Percentiles rank a stretch among this genome's conserved stretches.
Evolutionary conservation across 2,888 invertebrate genomes (phyloP).

Genomic region (Drepana falcataria): DNA sequence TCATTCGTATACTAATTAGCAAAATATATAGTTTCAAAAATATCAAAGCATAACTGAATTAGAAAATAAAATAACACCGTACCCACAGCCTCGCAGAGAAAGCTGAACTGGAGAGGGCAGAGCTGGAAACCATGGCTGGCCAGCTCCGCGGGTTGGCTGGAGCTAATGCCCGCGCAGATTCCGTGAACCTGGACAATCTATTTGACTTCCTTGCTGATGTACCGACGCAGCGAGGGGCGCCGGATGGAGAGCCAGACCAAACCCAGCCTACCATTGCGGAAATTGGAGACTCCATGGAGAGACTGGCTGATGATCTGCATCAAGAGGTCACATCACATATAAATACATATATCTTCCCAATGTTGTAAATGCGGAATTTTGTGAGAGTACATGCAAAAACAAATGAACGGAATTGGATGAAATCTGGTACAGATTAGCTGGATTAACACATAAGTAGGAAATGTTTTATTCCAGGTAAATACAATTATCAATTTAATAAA

Average conservation of each 20-base stretch:
- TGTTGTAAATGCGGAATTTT: no score
- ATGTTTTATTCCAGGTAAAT: no score
- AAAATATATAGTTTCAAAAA: no score
- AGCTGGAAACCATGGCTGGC: constrained; percentile 71
- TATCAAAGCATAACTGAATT: no score
- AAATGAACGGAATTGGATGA: no score
- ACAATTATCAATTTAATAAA: no score
- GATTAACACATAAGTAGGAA: no score
- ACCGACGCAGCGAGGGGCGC: constrained; percentile 65
- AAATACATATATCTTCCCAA: no score
- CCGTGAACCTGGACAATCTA: constrained; percentile 92
- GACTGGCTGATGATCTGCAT: constrained; percentile 88
- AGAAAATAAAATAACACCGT: neutral
- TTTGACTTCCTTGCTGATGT: constrained; percentile 94
- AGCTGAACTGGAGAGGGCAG: constrained; percentile 78
- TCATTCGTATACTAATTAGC: no score
- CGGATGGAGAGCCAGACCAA: constrained; percentile 71
- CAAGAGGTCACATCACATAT: constrained; percentile 78
- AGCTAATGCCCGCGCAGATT: constrained; percentile 78
- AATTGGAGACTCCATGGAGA: constrained; percentile 91
- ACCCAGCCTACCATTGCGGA: constrained; percentile 86
- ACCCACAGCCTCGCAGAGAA: constrained; percentile 81
- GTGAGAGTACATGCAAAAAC: no score
- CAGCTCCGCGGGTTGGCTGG: constrained; percentile 60
- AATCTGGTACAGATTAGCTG: no score